Conservation (phyloP, 2,888 invertebrate genomes). For the Nesidiocoris tenuis region DNA sequence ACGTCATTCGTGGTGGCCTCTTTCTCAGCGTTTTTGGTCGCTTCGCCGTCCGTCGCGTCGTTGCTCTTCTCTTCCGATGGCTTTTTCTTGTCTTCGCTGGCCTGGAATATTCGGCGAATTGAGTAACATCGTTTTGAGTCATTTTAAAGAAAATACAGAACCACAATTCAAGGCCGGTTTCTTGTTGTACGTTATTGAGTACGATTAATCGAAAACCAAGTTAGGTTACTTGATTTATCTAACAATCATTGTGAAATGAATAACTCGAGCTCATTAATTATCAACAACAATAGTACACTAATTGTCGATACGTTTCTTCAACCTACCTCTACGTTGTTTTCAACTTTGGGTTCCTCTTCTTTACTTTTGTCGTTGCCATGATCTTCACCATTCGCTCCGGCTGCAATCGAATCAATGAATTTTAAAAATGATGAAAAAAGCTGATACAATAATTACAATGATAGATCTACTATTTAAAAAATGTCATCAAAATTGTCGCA, state of each 20-base stretch:
- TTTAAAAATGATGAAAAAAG: too few relatives aligned
- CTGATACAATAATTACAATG: too few relatives aligned
- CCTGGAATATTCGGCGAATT: too few relatives aligned
- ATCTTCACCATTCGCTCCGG: slow-evolving; percentile 33
- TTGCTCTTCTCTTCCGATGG: not conserved
- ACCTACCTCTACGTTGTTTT: not conserved
- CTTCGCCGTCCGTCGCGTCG: not conserved
- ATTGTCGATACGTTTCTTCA: not conserved
- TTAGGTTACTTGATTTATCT: not conserved
- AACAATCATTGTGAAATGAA: slow-evolving; percentile 1
- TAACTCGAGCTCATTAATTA: not conserved
- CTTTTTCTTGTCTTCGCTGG: slow-evolving; percentile 20
- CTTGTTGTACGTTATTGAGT: too few relatives aligned
- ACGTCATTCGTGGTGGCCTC: not conserved
- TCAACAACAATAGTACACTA: not conserved
- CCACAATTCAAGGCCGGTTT: too few relatives aligned
- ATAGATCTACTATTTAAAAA: too few relatives aligned
- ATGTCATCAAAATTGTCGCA: too few relatives aligned
- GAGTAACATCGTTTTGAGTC: too few relatives aligned
- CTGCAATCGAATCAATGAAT: slow-evolving; percentile 9
- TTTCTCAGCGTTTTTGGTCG: not conserved
- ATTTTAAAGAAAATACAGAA: too few relatives aligned
- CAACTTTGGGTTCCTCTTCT: slow-evolving; percentile 23
- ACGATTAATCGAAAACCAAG: too few relatives aligned
- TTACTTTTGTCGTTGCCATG: slow-evolving; percentile 33